Conservation (phyloP, 1,140 invertebrate genomes). For the Pseudomyrmex concolor region DNA sequence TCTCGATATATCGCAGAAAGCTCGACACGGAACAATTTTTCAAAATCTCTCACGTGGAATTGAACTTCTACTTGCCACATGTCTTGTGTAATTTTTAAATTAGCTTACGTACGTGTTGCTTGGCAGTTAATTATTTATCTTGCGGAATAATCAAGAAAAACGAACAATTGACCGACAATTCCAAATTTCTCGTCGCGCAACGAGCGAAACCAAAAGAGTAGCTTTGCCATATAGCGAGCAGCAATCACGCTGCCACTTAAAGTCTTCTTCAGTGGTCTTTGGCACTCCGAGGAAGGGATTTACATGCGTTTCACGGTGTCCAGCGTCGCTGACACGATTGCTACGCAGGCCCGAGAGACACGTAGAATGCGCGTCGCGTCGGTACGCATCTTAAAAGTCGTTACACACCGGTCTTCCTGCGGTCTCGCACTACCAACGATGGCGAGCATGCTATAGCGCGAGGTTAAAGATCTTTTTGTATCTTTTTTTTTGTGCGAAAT, state of each 20-base stretch:
- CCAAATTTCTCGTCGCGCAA: too few relatives aligned
- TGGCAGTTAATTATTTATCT: neutral
- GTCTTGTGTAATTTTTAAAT: neutral
- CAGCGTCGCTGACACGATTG: slow-evolving; percentile 75
- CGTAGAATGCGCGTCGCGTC: slow-evolving; percentile 76
- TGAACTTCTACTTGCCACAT: neutral
- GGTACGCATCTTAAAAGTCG: slow-evolving; percentile 76
- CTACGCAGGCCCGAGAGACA: slow-evolving; percentile 71
- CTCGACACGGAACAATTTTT: neutral
- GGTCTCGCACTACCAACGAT: slow-evolving; percentile 53
- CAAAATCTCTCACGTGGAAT: neutral
- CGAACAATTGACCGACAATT: too few relatives aligned
- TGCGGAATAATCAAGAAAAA: too few relatives aligned
- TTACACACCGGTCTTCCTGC: slow-evolving; percentile 72
- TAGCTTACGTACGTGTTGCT: neutral
- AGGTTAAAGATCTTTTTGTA: slow-evolving; percentile 67
- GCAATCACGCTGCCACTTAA: slow-evolving; percentile 45
- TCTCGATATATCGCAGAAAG: neutral
- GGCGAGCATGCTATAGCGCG: slow-evolving; percentile 14
- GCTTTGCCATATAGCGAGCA: slow-evolving; percentile 13
- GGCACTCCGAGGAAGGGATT: slow-evolving; percentile 68
- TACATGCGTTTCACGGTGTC: slow-evolving; percentile 75
- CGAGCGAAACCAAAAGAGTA: neutral
- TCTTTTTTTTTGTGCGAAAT: neutral
- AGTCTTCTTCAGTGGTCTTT: slow-evolving; percentile 48